Base-by-base conservation (phyloP, 2,888 invertebrate species). In the Tinea semifulvella region DNA sequence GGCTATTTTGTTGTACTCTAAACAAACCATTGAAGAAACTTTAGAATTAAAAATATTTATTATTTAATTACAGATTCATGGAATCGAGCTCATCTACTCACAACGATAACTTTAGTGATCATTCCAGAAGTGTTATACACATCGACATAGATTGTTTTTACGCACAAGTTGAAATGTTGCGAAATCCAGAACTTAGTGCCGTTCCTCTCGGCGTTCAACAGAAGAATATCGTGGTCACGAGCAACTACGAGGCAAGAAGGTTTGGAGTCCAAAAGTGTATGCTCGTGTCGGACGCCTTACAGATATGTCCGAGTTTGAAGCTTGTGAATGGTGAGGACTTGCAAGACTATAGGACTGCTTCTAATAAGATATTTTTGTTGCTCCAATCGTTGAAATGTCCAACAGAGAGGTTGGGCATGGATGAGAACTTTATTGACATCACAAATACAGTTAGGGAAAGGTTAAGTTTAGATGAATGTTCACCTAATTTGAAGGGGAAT, bases 71-170 rank as follows among this genome's bases (percentile, higher is more conserved):
- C 73, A 80, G 79, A 65, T 73, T 60, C 65, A 80, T 80, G 79
- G 79, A 79, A 64, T 65, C 77, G 51, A 68, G 72, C 63, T 67
- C 73, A 65, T 72, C 76, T 18, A 36, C 36, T 55, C 68, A 59
- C 58, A 62, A 63, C 51, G 69, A 72, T 51, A 62, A 63, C 51
- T 69, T 72, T 52, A 64, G 57, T 50, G 74, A 72, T 50, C 92
- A 92, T 68, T 75, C 84, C 44, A 85, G 85, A 58, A 86, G 86
- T 49, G 89, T 93, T 53, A 84, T 93, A 58, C 92, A 92, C 64
- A 79, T 93, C 56, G 92, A 93, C 63, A 82, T 92, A 62, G 92
- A 93, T 66, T 92, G 89, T 65, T 93, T 90, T 72, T 93, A 92
- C 72, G 92, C 92, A 48, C 92, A 93, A 83, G 91, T 93, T 52